Percentiles rank a stretch among this genome's conserved stretches.
These are phyloP conservation scores for Drosophila emarginata DNA, from an alignment of 2,888 invertebrate species.

Conservation along the genomic window DNA sequence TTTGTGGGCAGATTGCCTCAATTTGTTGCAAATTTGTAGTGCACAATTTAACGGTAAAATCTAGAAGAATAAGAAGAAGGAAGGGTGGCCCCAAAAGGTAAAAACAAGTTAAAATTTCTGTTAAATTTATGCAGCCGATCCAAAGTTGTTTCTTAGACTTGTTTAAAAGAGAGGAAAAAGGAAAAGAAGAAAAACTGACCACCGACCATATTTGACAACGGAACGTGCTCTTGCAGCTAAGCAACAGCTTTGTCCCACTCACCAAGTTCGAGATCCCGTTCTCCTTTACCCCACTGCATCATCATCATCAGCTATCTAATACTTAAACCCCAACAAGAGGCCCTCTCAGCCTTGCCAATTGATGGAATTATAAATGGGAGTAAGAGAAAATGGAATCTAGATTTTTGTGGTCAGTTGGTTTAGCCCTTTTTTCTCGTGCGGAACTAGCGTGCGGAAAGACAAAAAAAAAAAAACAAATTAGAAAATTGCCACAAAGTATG, in stretches of 20 bases:
- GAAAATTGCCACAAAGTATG: background rate
- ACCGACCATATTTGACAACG: conserved; percentile 72
- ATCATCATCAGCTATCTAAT: conserved; percentile 35
- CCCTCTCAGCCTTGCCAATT: conserved; percentile 27
- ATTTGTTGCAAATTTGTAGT: conserved; percentile 59
- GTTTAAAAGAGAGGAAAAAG: too few relatives aligned
- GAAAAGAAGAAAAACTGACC: conserved; percentile 58
- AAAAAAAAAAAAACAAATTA: background rate
- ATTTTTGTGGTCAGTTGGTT: conserved; percentile 9
- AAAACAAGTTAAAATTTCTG: conserved; percentile 64
- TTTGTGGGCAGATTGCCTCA: conserved; percentile 36
- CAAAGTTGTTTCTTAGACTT: conserved; percentile 43
- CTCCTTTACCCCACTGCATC: conserved; percentile 30
- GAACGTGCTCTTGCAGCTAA: conserved; percentile 57
- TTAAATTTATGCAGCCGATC: conserved; percentile 57
- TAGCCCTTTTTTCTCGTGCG: conserved; percentile 12
- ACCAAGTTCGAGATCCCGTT: conserved; percentile 8
- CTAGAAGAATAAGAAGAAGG: conserved; percentile 35
- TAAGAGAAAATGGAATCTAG: background rate
- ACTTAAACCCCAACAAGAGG: too few relatives aligned
- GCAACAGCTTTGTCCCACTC: conserved; percentile 27
- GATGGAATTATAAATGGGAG: conserved; percentile 52
- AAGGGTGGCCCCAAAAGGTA: conserved; percentile 73
- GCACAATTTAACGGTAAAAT: conserved; percentile 64
- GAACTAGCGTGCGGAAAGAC: conserved; percentile 2